phyloP scores from a whole-genome alignment of 2,113 vertebrate species.

The Lampris incognitus region DNA sequence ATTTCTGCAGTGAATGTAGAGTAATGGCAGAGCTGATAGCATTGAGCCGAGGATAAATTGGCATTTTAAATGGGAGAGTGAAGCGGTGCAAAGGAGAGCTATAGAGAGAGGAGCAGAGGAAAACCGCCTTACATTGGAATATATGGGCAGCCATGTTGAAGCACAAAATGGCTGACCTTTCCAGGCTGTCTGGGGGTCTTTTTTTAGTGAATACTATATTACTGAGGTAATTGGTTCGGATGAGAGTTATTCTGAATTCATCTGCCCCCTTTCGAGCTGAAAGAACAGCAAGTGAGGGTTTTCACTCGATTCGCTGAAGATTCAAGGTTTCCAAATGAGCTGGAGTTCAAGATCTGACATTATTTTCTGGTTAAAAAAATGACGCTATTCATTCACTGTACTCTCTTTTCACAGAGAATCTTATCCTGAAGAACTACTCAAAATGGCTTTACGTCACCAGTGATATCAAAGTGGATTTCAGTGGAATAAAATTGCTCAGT shows the following conservation, averaged over 20 bases:
- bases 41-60: conserved; percentile 78
- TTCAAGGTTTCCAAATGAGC: conserved; percentile 13
- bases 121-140: conserved; percentile 69
- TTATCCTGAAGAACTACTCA: conserved; percentile 40
- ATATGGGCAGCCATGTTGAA: conserved; percentile 78
- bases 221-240: conserved; percentile 16
- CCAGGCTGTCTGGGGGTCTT: conserved; percentile 51
- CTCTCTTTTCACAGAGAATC: conserved; percentile 33
- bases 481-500: conserved; percentile 57
- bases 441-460: conserved; percentile 37
- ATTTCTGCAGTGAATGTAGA: conserved; percentile 75
- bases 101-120: conserved; percentile 48
- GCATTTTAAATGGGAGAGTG: conserved; percentile 80
- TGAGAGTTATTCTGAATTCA: conserved; percentile 7
- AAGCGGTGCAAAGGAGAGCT: conserved; percentile 66
- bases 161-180: conserved; percentile 81
- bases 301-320: neutral
- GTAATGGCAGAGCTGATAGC: conserved; percentile 81
- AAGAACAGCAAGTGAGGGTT: neutral
- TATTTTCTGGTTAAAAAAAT: conserved; percentile 2
- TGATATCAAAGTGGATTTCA: conserved; percentile 51
- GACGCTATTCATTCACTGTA: conserved; percentile 5
- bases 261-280: conserved; percentile 9
- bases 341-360: neutral
- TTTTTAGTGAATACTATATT: conserved; percentile 31